Percentiles rank a stretch among this genome's conserved stretches.
These are phyloP conservation scores for Drosophila bocqueti DNA, from an alignment of 1,140 invertebrate genomes.

Conservation along the genomic window DNA sequence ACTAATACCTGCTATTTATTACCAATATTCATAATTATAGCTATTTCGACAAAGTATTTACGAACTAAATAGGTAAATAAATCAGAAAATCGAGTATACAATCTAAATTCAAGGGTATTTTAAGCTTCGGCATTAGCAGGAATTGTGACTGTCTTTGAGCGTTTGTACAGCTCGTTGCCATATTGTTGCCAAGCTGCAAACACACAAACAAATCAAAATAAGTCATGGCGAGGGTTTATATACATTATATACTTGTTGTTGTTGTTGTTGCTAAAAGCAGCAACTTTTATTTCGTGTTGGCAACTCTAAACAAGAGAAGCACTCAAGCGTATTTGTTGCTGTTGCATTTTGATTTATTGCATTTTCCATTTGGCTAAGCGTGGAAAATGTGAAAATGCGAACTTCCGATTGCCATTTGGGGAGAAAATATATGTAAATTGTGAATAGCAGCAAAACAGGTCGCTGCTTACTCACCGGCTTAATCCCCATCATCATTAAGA, in stretches of 20 bases:
- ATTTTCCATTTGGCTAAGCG: conserved; percentile 56
- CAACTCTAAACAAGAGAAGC: conserved; percentile 38
- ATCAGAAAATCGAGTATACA: neutral
- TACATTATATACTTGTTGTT: neutral
- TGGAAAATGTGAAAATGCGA: conserved; percentile 61
- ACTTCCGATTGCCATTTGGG: conserved; percentile 62
- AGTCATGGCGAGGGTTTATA: neutral
- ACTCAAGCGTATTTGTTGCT: conserved; percentile 42
- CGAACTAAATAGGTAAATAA: neutral
- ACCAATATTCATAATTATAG: neutral
- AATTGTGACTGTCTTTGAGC: neutral
- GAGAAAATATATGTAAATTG: conserved; percentile 28
- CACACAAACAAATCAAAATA: conserved; percentile 33
- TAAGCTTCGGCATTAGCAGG: neutral
- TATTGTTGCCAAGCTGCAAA: conserved; percentile 51
- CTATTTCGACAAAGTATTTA: neutral
- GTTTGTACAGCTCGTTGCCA: conserved; percentile 20
- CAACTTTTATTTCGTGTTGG: conserved; percentile 46
- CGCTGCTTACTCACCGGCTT: conserved; percentile 13
- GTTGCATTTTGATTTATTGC: conserved; percentile 58
- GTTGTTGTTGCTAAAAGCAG: conserved; percentile 10
- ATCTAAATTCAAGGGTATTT: conserved; percentile 12
- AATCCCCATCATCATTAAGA: conserved; percentile 9
- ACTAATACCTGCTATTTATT: too few species aligned
- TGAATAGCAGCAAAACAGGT: conserved; percentile 37